Evolutionary conservation across 2,797 vertebrate species (phyloP).

Genomic region (Diplodus puntazzo): DNA sequence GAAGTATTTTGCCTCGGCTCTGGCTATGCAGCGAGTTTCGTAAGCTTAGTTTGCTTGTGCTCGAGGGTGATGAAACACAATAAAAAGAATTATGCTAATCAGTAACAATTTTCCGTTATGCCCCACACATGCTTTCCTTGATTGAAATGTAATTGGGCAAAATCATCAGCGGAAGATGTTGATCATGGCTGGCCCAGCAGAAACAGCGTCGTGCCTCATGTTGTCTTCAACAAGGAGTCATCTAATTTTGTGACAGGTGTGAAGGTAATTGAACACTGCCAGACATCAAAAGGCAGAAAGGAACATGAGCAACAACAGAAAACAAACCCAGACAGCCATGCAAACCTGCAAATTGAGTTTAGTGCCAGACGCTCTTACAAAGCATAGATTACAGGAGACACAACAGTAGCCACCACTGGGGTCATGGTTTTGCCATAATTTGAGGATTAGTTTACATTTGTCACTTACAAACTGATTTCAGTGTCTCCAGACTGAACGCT

Average conservation of each 20-base stretch:
- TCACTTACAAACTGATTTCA: neutral
- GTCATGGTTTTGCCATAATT: neutral
- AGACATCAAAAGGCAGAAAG: conserved; percentile 40
- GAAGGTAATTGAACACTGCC: conserved; percentile 53
- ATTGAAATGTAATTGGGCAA: conserved; percentile 71
- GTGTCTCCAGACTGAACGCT: neutral
- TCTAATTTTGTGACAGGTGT: conserved; percentile 63
- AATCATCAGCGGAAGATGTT: conserved; percentile 58
- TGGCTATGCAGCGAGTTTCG: conserved; percentile 13
- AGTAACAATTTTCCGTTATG: conserved; percentile 53
- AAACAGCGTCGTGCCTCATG: conserved; percentile 32
- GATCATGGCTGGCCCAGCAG: conserved; percentile 55
- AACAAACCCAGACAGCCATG: conserved; percentile 21
- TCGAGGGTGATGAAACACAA: conserved; percentile 45
- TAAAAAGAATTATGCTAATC: conserved; percentile 59
- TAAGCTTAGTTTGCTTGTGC: conserved; percentile 35
- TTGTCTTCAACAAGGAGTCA: conserved; percentile 47
- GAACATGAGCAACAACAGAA: conserved; percentile 16
- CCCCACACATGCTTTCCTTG: conserved; percentile 50
- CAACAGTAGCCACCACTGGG: too few relatives aligned
- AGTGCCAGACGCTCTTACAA: neutral
- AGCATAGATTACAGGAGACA: neutral
- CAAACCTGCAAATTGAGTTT: conserved; percentile 19
- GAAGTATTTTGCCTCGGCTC: conserved; percentile 14
- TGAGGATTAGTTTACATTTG: neutral